Evolutionary conservation across 2,113 vertebrate genomes (phyloP).

Genomic region (Todiramphus chloris): DNA sequence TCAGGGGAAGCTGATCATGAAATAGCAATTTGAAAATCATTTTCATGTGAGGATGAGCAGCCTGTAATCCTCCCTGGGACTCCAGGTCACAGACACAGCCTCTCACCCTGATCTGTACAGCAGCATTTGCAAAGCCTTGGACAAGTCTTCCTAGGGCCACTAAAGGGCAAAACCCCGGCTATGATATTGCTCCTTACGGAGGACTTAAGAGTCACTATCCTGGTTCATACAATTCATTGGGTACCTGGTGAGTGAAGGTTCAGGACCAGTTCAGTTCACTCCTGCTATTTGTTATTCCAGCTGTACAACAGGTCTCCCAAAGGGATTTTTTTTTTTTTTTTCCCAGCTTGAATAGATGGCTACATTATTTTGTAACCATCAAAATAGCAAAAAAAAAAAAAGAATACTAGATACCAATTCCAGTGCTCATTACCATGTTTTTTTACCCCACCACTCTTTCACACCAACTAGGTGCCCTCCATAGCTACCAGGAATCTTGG

Average conservation of each 20-base stretch:
- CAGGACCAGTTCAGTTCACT: neutral
- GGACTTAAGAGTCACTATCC: neutral
- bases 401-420: neutral
- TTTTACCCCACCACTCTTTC: rapidly evolving
- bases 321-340: neutral
- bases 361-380: neutral
- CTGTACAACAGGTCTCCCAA: neutral
- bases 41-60: neutral
- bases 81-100: neutral
- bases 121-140: neutral
- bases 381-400: neutral
- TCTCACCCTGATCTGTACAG: neutral
- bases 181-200: rapidly evolving
- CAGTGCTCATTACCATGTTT: neutral
- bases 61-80: neutral
- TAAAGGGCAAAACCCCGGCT: neutral
- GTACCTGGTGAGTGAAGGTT: neutral
- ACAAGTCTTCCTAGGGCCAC: neutral
- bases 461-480: neutral
- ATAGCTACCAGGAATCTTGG: neutral
- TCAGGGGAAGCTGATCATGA: neutral
- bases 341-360: neutral
- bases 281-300: neutral
- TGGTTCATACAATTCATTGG: rapidly evolving
- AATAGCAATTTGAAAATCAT: neutral